phyloP scores from a whole-genome alignment of 2,113 vertebrate species.

The Nansenia antarctica region DNA sequence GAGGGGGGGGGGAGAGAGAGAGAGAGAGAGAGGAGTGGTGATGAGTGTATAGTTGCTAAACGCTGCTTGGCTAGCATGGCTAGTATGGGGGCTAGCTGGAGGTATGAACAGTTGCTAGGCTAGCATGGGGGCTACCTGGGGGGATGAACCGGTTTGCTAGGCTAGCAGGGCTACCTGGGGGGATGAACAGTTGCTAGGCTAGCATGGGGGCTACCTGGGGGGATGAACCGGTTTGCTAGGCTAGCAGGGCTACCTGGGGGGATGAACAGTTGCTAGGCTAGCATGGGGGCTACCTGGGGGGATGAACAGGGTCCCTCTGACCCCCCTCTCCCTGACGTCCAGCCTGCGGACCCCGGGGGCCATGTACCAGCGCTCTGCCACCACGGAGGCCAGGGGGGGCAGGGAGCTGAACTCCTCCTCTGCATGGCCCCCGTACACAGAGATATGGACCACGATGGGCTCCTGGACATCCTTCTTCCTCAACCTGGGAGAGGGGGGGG shows the following conservation, averaged over 20 bases:
- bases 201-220: too few relatives aligned
- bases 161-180: too few relatives aligned
- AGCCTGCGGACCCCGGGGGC: conserved; percentile 70
- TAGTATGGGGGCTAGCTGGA: too few relatives aligned
- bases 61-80: too few relatives aligned
- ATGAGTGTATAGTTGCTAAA: background rate
- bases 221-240: too few relatives aligned
- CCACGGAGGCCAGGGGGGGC: conserved; percentile 41
- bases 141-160: too few relatives aligned
- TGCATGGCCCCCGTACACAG: conserved; percentile 56
- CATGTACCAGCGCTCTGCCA: conserved; percentile 74
- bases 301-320: conserved; percentile 68
- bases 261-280: too few relatives aligned
- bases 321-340: conserved; percentile 39
- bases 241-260: too few relatives aligned
- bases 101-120: too few relatives aligned
- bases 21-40: background rate
- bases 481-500: conserved; percentile 55
- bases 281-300: conserved; percentile 72
- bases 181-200: too few relatives aligned
- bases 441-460: conserved; percentile 66
- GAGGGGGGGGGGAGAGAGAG: too few relatives aligned
- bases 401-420: conserved; percentile 50
- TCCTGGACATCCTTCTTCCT: conserved; percentile 62
- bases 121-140: too few relatives aligned